Evolutionary conservation across 2,113 vertebrate species (phyloP).

Genomic region (Octodon degus): DNA sequence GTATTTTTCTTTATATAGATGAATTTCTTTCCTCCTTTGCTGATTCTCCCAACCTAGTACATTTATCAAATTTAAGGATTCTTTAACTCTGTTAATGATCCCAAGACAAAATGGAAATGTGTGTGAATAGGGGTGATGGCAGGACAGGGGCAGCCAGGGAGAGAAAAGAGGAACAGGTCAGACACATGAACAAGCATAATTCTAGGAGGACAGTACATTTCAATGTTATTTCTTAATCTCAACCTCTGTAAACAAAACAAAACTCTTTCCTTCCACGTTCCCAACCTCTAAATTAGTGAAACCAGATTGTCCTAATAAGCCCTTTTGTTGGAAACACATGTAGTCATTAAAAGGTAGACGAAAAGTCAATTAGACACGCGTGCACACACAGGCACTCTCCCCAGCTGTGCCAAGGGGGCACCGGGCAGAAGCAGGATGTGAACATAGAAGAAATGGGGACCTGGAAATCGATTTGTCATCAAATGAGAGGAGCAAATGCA

Average conservation of each 20-base stretch:
- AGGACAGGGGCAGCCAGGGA: neutral
- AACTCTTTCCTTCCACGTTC: slow-evolving; percentile 67
- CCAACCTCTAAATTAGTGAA: slow-evolving; percentile 84
- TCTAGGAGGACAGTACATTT: neutral
- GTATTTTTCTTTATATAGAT: neutral
- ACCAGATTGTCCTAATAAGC: slow-evolving; percentile 85
- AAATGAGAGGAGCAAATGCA: slow-evolving; percentile 69
- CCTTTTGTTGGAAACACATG: slow-evolving; percentile 85
- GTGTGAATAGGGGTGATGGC: neutral
- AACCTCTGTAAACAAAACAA: slow-evolving; percentile 68
- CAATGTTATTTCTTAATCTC: slow-evolving; percentile 77
- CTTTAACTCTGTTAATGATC: neutral
- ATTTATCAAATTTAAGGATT: slow-evolving; percentile 10
- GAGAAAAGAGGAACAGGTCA: neutral
- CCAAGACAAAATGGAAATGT: neutral
- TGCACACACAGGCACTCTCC: slow-evolving; percentile 38
- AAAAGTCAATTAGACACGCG: slow-evolving; percentile 84
- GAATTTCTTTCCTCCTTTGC: neutral
- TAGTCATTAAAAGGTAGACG: slow-evolving; percentile 84
- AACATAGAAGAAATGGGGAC: neutral
- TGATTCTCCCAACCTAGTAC: neutral
- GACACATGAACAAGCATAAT: slow-evolving; percentile 45
- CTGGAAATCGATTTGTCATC: slow-evolving; percentile 80
- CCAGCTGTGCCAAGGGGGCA: slow-evolving; percentile 55
- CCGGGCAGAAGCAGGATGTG: neutral